Evolutionary conservation across 2,888 invertebrate species (phyloP), one percentile per base, ranked within the genome.

Genomic region (Synanthedon vespiformis): DNA sequence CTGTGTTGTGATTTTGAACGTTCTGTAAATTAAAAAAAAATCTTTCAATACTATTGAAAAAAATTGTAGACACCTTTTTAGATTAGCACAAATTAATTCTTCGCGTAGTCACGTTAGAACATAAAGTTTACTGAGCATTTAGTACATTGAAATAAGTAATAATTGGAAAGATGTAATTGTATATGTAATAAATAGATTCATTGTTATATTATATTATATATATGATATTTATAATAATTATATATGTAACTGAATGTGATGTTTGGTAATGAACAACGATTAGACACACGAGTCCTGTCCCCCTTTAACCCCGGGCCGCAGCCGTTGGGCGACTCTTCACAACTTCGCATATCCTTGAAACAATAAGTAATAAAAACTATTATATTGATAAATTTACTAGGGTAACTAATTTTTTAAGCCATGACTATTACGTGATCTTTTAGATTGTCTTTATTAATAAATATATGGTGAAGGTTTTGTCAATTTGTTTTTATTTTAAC

Each of bases 401-500:
- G 85, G 78, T 87, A 86, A 86, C 78, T 86, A 86, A 86, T 85
- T 87, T 87, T 87, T 83, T 86, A 87, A 86, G 87, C 79, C 83
- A 83, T 84, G 84, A 86, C 84, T 84, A 83, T 81, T 86, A 86
- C 79, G 86, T 87, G 87, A 87, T 86, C 87, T 87, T 87, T 87
- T 87, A 87, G 87, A 87, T 85, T 87, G 87, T 87, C 86, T 87
- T 87, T 87, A 87, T 87, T 86, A 86, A 86, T 87, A 86, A 87
- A 87, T 86, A 86, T 84, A 86, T 86, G 87, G 86, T 86, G 85
- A 86, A 87, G 83, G 84, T 87, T 86, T 87, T 81, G 82, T 82
- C 80, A 74, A 78, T 65, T 82, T 67, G 76, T 79, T 82, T 80
- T 82, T 77, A 75, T 84, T 78, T 78, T 58, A n/a, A 22, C 48